These are phyloP conservation scores for Cichladusa arquata DNA, from an alignment of 2,113 vertebrate genomes.

Conservation along the genomic window DNA sequence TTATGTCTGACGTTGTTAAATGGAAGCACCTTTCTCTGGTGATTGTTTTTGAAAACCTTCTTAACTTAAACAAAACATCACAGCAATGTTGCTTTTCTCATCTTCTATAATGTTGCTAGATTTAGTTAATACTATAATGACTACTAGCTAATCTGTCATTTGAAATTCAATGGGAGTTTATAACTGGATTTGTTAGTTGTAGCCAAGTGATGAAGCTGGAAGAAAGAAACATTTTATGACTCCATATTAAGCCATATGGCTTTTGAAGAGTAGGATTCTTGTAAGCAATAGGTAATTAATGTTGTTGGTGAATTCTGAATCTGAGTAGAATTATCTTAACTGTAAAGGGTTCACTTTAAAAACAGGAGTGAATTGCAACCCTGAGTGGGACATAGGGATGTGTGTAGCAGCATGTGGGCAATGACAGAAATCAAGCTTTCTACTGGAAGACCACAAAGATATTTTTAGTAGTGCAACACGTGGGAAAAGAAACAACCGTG, in stretches of 20 bases:
- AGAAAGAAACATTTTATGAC: neutral
- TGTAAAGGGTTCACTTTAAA: neutral
- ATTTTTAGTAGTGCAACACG: accelerated
- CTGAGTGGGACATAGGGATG: neutral
- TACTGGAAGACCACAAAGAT: neutral
- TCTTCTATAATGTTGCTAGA: neutral
- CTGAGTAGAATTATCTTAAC: neutral
- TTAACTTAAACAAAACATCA: neutral
- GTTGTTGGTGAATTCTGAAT: neutral
- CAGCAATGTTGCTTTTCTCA: neutral
- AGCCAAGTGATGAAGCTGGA: neutral
- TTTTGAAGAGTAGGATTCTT: neutral
- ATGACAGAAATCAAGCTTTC: neutral
- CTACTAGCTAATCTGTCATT: neutral
- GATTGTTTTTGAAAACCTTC: neutral
- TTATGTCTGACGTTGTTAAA: neutral
- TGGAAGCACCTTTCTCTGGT: neutral
- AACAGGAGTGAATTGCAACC: neutral
- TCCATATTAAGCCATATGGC: neutral
- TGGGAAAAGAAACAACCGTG: neutral
- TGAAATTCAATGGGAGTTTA: neutral
- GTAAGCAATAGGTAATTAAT: neutral
- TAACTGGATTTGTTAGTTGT: neutral
- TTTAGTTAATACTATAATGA: neutral
- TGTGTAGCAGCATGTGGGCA: neutral